Evolutionary conservation across 2,113 vertebrate species (phyloP).

Genomic region (Eretmochelys imbricata): DNA sequence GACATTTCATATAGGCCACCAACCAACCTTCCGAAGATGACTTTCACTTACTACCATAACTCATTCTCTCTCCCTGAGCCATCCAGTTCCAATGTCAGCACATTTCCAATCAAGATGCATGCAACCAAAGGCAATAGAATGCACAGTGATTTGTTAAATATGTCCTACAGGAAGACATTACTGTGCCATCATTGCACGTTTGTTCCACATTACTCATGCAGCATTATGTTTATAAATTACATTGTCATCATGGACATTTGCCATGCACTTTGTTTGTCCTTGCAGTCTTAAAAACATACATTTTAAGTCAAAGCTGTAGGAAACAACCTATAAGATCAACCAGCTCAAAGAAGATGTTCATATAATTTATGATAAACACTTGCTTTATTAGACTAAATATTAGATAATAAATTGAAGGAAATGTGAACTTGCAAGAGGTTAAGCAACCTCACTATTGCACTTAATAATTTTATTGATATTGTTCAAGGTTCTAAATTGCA

Average conservation of each 20-base stretch:
- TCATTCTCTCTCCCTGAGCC: conserved; percentile 12
- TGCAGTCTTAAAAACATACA: conserved; percentile 3
- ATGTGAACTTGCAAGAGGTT: conserved; percentile 1
- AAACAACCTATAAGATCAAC: conserved; percentile 46
- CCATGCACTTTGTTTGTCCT: conserved; percentile 43
- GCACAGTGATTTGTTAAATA: conserved; percentile 18
- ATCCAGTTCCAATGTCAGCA: conserved; percentile 16
- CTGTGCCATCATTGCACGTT: neutral
- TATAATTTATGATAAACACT: conserved; percentile 45
- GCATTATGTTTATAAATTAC: conserved; percentile 61
- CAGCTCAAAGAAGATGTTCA: conserved; percentile 46
- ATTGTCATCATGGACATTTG: conserved; percentile 23
- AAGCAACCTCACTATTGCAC: conserved; percentile 11
- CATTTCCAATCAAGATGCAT: conserved; percentile 9
- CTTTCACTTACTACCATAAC: neutral
- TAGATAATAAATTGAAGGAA: conserved; percentile 46
- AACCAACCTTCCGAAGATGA: neutral
- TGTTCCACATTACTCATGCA: neutral
- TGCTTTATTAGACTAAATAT: conserved; percentile 39
- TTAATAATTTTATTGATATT: conserved; percentile 9
- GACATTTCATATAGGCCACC: neutral
- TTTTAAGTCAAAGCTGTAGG: conserved; percentile 44
- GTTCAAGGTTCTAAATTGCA: neutral
- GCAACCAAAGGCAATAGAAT: conserved; percentile 1
- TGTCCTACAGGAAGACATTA: conserved; percentile 33